These are phyloP conservation scores for Cherax destructor DNA, from an alignment of 1,140 invertebrate genomes.

Conservation along the genomic window DNA sequence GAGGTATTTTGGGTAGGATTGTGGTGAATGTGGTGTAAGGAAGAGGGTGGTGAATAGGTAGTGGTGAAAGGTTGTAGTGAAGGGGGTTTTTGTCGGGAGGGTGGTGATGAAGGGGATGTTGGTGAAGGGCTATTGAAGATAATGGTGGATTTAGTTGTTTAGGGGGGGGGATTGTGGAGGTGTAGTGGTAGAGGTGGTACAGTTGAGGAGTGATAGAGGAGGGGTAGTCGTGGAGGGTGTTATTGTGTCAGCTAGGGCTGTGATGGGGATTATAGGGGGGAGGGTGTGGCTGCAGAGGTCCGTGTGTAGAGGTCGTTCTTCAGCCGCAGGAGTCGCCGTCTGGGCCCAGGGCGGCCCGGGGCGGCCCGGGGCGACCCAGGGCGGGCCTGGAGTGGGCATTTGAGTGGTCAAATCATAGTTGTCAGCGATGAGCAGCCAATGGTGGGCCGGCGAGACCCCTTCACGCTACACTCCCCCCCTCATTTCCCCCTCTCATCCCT, in stretches of 20 bases:
- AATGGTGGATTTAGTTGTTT: no score
- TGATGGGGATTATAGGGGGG: neutral
- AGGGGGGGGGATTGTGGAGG: no score
- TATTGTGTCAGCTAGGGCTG: neutral
- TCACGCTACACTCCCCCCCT: constrained; percentile 7
- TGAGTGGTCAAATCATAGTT: constrained; percentile 41
- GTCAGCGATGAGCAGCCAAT: constrained; percentile 37
- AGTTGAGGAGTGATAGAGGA: neutral
- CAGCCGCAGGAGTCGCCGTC: neutral
- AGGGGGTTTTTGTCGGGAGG: no score
- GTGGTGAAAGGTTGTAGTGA: no score
- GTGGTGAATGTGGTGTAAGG: no score
- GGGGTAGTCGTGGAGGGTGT: neutral
- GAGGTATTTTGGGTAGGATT: no score
- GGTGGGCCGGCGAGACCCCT: neutral
- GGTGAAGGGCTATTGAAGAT: no score
- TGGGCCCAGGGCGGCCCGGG: neutral
- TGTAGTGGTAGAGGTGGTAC: no score
- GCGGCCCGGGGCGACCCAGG: neutral
- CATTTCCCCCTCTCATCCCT: neutral
- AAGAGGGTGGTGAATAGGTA: no score
- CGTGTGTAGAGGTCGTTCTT: neutral
- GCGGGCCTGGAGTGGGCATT: constrained; percentile 1
- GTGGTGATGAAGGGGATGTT: no score
- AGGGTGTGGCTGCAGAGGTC: neutral